Evolutionary conservation across 64 coral and sea anemone species (phyloP), one percentile per base, ranked within the genome.

Genomic region (Orbicella faveolata): DNA sequence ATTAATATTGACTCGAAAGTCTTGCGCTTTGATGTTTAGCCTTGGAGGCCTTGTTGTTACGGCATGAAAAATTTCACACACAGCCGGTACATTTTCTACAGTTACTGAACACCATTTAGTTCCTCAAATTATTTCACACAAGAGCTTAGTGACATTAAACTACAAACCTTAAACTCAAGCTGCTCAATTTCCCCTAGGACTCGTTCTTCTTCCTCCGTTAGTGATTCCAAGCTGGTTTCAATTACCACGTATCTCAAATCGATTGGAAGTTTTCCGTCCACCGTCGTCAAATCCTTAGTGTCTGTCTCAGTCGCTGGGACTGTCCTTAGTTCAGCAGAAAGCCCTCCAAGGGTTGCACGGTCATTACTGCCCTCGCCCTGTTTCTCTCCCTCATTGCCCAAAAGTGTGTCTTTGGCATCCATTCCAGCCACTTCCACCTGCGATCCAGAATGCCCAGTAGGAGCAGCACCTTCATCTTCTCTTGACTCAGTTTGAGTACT

Each of bases 81-180:
- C 0, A 48, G 44, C 44, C 44, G 44, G 4, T 48, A 48, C 5
- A 48, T 48, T 48, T 48, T 4, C 39, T 2, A 41, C 39, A 41
- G 39, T 41, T 41, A 63, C 9, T 19, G 61, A 63, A 13, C 61
- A 63, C 4, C 4, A 17, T 66, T 5, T 20, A 66, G 17, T 17
- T 20, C 63, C 0, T 19, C 4, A 17, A 66, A 66, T 18, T 16
- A 7, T 20, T 17, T 66, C 16, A 66, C 63, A 21, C 63, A 66
- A 66, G 15, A 19, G 23, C 39, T 2, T 2, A 41, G 39, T 41
- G 23, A n/a, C 9, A 69, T 5, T 4, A 70, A 6, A 21, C n/a
- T 26, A n/a, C 76, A 14, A 73, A 91, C 89, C 80, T 91, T 84
- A 4, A 84, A 65, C 36, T 73, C 70, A 75, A 76, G 53, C 19